These are phyloP conservation scores for Apantesis nais DNA, from an alignment of 2,888 invertebrate genomes.

Conservation along the genomic window DNA sequence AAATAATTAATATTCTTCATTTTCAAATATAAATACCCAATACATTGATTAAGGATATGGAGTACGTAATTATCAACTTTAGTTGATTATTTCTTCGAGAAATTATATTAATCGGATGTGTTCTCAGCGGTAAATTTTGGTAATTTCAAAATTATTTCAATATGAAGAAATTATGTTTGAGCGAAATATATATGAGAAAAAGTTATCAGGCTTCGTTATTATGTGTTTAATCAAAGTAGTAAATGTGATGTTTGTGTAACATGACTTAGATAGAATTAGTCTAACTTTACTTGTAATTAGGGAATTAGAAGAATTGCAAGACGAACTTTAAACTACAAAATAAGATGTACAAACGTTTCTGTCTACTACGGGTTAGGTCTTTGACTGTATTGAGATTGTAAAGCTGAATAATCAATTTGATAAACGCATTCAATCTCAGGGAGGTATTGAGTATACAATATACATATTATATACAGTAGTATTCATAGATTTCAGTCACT, in stretches of 20 bases:
- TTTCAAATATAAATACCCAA: neutral
- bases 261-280: neutral
- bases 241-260: neutral
- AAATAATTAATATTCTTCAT: neutral
- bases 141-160: slow-evolving; percentile 36
- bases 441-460: neutral
- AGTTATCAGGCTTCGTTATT: slow-evolving; percentile 9
- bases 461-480: neutral
- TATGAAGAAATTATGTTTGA: slow-evolving; percentile 34
- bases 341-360: neutral
- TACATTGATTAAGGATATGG: neutral
- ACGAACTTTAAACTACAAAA: neutral
- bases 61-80: slow-evolving; percentile 4
- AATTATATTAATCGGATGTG: slow-evolving; percentile 27
- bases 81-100: slow-evolving; percentile 21
- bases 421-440: neutral
- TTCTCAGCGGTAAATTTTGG: slow-evolving; percentile 15
- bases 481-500: neutral
- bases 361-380: neutral
- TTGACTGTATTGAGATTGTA: neutral
- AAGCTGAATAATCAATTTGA: neutral
- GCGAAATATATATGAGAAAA: slow-evolving; percentile 34
- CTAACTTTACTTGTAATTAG: neutral
- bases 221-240: slow-evolving; percentile 13
- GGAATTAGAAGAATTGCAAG: neutral